phyloP scores from a whole-genome alignment of 2,113 vertebrate species.

The Vulpes lagopus region DNA sequence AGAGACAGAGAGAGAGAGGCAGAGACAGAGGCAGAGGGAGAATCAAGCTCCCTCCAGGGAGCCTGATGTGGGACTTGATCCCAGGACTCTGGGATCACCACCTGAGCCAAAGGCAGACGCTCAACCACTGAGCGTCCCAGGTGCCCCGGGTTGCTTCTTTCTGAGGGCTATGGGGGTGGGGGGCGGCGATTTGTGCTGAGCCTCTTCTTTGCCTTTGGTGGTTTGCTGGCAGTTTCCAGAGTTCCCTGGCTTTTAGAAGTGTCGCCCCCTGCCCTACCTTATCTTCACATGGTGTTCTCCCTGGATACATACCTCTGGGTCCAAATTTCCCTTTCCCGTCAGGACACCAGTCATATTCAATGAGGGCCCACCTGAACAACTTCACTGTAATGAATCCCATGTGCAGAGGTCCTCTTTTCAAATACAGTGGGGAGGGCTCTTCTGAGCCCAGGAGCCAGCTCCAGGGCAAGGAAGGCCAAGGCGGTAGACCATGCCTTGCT shows the following conservation, averaged over 20 bases:
- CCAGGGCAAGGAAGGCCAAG: not conserved
- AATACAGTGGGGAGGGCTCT: not conserved
- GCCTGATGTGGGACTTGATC: too few species aligned
- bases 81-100: too few species aligned
- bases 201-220: not conserved
- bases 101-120: too few species aligned
- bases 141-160: too few species aligned
- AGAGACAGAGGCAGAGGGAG: too few species aligned
- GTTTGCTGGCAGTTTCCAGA: not conserved
- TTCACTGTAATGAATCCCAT: not conserved
- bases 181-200: not conserved
- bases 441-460: not conserved
- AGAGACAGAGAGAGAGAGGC: too few species aligned
- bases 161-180: not conserved
- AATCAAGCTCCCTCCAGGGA: too few species aligned
- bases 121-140: too few species aligned
- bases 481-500: not conserved
- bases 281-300: not conserved
- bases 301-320: not conserved
- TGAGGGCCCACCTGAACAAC: not conserved
- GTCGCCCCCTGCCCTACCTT: not conserved
- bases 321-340: not conserved
- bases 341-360: not conserved
- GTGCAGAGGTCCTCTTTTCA: not conserved
- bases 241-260: not conserved